Evolutionary conservation across 2,888 invertebrate genomes (phyloP).

Genomic region (Onthophagus sagittarius): DNA sequence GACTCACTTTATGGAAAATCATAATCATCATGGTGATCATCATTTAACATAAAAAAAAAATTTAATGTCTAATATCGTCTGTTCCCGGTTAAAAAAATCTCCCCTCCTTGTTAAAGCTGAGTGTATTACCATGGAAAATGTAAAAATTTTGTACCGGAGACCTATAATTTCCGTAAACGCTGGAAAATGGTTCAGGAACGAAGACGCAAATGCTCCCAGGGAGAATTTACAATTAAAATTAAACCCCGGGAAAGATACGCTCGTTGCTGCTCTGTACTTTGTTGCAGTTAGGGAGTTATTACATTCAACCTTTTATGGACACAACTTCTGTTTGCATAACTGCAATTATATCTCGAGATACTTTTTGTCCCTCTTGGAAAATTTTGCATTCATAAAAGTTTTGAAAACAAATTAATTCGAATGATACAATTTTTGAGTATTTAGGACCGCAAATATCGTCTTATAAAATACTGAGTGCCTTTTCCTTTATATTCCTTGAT

Average conservation of each 20-base stretch:
- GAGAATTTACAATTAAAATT: background rate
- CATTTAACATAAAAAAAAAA: too few relatives aligned
- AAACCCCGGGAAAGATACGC: background rate
- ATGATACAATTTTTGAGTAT: background rate
- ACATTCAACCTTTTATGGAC: background rate
- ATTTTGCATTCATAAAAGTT: background rate
- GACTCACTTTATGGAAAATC: background rate
- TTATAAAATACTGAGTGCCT: background rate
- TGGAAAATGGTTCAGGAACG: background rate
- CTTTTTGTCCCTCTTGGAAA: background rate
- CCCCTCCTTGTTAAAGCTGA: background rate
- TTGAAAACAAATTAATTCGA: background rate
- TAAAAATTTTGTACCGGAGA: background rate
- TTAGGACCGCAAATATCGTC: background rate
- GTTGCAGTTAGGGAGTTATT: background rate
- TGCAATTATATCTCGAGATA: background rate
- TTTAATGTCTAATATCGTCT: background rate
- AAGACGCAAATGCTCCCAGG: background rate
- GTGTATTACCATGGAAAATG: background rate
- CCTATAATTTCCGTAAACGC: background rate
- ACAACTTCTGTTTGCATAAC: background rate
- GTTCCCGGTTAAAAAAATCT: background rate
- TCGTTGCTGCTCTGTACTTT: background rate
- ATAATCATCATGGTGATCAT: background rate
- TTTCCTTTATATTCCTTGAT: background rate